These are phyloP conservation scores for Porites divaricata DNA, from an alignment of 92 coral and sea anemone genomes.

Conservation along the genomic window DNA sequence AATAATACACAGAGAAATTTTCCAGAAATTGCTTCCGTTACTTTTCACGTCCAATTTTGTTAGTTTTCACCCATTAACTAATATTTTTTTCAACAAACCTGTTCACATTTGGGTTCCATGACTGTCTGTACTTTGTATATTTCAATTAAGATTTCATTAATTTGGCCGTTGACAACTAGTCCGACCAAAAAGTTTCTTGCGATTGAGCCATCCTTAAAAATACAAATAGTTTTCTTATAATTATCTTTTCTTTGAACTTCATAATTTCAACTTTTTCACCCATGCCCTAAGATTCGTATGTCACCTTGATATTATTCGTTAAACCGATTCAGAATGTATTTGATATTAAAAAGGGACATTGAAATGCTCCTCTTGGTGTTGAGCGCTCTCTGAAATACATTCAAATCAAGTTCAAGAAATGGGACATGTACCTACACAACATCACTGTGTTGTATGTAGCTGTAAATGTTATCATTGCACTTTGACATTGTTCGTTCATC, in stretches of 20 bases:
- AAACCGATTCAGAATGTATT: too few species aligned
- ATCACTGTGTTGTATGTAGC: too few species aligned
- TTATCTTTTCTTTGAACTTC: not conserved
- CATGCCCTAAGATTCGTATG: not conserved
- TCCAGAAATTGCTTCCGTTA: constrained; percentile 32
- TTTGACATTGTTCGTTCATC: too few species aligned
- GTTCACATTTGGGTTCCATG: not conserved
- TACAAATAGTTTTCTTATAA: not conserved
- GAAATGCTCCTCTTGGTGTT: too few species aligned
- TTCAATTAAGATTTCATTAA: not conserved
- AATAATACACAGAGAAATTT: not conserved
- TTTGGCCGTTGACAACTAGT: not conserved
- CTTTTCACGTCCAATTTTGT: constrained; percentile 17
- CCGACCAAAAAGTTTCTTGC: not conserved
- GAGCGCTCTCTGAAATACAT: too few species aligned
- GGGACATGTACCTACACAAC: too few species aligned
- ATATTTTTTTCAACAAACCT: constrained; percentile 16
- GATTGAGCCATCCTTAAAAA: not conserved
- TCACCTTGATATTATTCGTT: too few species aligned
- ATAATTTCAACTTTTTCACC: not conserved
- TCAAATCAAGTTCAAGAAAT: too few species aligned
- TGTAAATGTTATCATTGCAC: too few species aligned
- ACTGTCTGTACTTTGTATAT: not conserved
- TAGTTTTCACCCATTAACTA: constrained; percentile 1
- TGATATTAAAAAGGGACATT: too few species aligned